A percentile compares a stretch with the other conserved stretches of the same genome.
Conservation (phyloP, 2,888 invertebrate species). For the Thysanoteuthis rhombus region DNA sequence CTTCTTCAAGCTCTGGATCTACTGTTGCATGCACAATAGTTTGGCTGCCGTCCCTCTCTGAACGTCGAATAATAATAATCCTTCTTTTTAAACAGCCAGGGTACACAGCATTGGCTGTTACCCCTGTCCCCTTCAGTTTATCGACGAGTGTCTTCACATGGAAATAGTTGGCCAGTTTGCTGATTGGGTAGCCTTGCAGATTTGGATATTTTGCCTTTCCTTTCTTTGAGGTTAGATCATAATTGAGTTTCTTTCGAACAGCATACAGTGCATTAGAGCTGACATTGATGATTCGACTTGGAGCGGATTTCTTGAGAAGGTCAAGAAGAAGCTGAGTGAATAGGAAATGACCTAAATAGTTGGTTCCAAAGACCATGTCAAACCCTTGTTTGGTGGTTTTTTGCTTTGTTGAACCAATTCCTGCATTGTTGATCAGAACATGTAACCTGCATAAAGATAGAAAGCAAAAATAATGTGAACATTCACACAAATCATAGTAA, state of each 20-base stretch:
- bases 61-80: background rate
- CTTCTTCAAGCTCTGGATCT: background rate
- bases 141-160: background rate
- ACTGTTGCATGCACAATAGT: background rate
- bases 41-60: background rate
- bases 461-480: background rate
- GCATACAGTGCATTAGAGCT: background rate
- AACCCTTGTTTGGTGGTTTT: background rate
- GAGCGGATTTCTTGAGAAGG: constrained; percentile 18
- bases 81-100: background rate
- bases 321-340: constrained; percentile 17
- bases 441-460: background rate
- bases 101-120: background rate
- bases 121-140: background rate
- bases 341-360: constrained; percentile 12
- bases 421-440: constrained; percentile 22
- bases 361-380: constrained; percentile 12
- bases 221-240: background rate
- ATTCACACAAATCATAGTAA: background rate
- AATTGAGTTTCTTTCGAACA: background rate
- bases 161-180: background rate
- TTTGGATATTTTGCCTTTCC: background rate
- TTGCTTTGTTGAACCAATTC: background rate
- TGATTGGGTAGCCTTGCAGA: background rate
- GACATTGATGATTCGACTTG: constrained; percentile 26